Conservation (phyloP, 2,888 invertebrate genomes). For the Ectobius pallidus region DNA sequence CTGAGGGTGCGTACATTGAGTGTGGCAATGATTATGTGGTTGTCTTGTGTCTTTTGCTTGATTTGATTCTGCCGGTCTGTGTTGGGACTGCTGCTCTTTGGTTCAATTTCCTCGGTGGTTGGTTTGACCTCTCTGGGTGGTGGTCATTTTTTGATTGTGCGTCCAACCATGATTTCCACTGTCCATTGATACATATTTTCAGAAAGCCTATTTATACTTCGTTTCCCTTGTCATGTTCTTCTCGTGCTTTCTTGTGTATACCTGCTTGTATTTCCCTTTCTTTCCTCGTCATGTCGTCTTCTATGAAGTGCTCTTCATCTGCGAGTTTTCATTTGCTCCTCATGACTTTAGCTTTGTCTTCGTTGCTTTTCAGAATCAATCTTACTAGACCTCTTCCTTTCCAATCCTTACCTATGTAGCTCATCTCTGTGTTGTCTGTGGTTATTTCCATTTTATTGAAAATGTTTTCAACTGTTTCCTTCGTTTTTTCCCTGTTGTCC, state of each 20-base stretch:
- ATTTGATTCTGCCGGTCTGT: not conserved
- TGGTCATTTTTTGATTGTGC: not conserved
- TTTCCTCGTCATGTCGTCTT: no score
- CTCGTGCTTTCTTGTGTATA: no score
- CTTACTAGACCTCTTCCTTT: no score
- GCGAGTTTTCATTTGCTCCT: not conserved
- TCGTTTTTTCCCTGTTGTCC: not conserved
- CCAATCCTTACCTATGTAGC: no score
- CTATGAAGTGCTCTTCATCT: slow-evolving; percentile 1
- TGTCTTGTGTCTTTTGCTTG: not conserved
- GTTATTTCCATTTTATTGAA: no score
- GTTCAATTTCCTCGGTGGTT: not conserved
- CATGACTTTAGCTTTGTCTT: not conserved
- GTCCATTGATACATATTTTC: no score
- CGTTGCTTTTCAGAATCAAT: not conserved
- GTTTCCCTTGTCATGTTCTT: not conserved
- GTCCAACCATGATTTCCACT: not conserved
- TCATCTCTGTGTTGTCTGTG: no score
- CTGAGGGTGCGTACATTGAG: no score
- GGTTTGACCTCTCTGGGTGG: not conserved
- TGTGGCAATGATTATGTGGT: no score
- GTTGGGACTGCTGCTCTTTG: no score
- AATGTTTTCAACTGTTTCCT: not conserved
- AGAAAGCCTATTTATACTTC: not conserved
- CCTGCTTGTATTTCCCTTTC: no score